A percentile compares a stretch with the other conserved stretches of the same genome.
phyloP scores from a whole-genome alignment of 2,888 invertebrate species.

The Chaetogeoica ovagalla region DNA sequence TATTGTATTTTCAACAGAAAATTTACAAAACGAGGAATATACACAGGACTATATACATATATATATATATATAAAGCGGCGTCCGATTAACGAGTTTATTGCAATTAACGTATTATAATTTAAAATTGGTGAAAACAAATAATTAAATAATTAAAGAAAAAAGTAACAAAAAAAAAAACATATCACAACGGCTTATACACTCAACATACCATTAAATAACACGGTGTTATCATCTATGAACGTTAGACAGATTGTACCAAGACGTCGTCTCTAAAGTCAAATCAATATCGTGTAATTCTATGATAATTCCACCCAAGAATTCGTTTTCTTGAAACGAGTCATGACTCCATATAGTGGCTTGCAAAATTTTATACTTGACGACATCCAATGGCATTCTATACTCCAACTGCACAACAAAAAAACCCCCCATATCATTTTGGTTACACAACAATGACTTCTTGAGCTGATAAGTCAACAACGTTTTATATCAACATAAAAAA shows the following conservation, averaged over 20 bases:
- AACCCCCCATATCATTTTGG: neutral
- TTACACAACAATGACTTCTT: neutral
- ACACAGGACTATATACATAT: neutral
- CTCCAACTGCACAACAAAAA: slow-evolving; percentile 69
- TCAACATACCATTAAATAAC: slow-evolving; percentile 1
- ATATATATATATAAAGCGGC: neutral
- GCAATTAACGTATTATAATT: neutral
- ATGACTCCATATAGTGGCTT: slow-evolving; percentile 94
- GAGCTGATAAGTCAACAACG: neutral
- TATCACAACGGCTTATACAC: slow-evolving; percentile 9
- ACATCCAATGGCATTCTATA: slow-evolving; percentile 83
- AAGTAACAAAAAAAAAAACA: neutral
- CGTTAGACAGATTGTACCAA: slow-evolving; percentile 78
- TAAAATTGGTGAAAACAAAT: slow-evolving; percentile 13
- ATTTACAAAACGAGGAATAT: slow-evolving; percentile 1
- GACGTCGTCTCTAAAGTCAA: slow-evolving; percentile 77
- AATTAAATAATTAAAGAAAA: neutral
- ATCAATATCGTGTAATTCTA: slow-evolving; percentile 74
- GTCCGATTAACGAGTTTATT: neutral
- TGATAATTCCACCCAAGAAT: slow-evolving; percentile 87
- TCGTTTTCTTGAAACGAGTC: slow-evolving; percentile 92
- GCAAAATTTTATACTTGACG: slow-evolving; percentile 74
- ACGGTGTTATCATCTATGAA: slow-evolving; percentile 55
- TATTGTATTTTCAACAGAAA: neutral
- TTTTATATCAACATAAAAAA: neutral